Conservation (phyloP, 2,888 invertebrate species). For the Diadromus collaris region DNA sequence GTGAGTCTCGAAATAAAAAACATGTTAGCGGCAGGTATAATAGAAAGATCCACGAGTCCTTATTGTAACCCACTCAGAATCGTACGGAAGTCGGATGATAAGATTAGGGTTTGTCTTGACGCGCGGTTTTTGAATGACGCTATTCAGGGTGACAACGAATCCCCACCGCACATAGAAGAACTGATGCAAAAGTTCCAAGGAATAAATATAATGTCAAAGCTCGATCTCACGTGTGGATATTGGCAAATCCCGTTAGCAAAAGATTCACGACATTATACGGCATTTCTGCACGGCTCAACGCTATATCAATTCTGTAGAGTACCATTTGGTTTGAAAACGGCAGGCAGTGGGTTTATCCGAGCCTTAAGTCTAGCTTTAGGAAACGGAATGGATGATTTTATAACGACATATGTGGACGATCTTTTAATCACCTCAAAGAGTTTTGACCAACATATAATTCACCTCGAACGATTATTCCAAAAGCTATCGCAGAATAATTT, state of each 20-base stretch:
- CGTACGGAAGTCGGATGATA: too few relatives aligned
- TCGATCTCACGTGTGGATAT: too few relatives aligned
- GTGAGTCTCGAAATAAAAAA: conserved; percentile 65
- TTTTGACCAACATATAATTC: conserved; percentile 64
- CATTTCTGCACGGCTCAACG: conserved; percentile 61
- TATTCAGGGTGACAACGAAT: too few relatives aligned
- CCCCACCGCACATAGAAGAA: too few relatives aligned
- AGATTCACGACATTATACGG: conserved; percentile 60
- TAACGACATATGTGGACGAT: conserved; percentile 71
- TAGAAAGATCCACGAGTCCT: conserved; percentile 65
- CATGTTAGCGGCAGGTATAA: conserved; percentile 68
- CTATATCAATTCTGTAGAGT: conserved; percentile 69
- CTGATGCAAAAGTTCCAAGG: not conserved
- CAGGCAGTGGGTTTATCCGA: conserved; percentile 63
- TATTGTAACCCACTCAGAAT: too few relatives aligned
- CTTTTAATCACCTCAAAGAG: conserved; percentile 65
- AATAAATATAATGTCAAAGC: too few relatives aligned
- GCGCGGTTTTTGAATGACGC: too few relatives aligned
- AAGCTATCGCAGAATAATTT: conserved; percentile 57
- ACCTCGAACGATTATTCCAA: conserved; percentile 61
- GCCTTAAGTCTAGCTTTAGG: conserved; percentile 53
- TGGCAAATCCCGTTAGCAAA: conserved; percentile 40
- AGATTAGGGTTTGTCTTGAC: too few relatives aligned
- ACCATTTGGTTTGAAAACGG: conserved; percentile 68
- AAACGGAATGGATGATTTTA: conserved; percentile 63